Evolutionary conservation across 2,888 invertebrate species (phyloP).

Genomic region (Volucella inanis): DNA sequence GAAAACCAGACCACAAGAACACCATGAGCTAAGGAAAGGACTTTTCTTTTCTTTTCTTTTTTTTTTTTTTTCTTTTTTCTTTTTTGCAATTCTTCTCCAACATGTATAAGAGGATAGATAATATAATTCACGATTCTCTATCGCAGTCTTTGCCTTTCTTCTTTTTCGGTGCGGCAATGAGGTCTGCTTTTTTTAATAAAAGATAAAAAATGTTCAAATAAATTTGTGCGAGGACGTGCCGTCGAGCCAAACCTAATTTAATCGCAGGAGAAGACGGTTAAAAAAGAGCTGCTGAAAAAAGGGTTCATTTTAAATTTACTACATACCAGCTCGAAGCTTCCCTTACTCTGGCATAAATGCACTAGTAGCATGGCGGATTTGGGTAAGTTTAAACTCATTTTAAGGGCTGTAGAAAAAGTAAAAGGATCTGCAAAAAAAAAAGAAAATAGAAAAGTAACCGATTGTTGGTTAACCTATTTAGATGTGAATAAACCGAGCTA

Average conservation of each 20-base stretch:
- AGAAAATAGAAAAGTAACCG: conserved; percentile 15
- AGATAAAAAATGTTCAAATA: conserved; percentile 55
- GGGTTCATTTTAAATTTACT: conserved; percentile 59
- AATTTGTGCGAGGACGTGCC: conserved; percentile 65
- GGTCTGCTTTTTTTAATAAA: conserved; percentile 41
- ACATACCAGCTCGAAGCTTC: background rate
- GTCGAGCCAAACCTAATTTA: conserved; percentile 65
- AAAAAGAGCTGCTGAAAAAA: conserved; percentile 25
- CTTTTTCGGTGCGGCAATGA: conserved; percentile 4
- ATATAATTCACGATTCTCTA: conserved; percentile 54
- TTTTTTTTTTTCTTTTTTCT: conserved; percentile 2
- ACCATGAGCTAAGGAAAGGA: conserved; percentile 15
- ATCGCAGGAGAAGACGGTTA: conserved; percentile 49
- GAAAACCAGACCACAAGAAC: conserved; percentile 11
- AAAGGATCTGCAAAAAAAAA: background rate
- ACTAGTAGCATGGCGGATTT: conserved; percentile 29
- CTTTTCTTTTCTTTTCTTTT: background rate
- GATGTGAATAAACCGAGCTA: conserved; percentile 15
- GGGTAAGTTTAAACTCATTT: conserved; percentile 34
- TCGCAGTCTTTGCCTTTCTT: conserved; percentile 13
- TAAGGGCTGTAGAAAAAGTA: background rate
- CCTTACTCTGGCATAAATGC: conserved; percentile 22
- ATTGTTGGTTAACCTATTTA: conserved; percentile 46
- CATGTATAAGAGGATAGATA: conserved; percentile 27
- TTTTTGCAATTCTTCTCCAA: conserved; percentile 2